Conservation (phyloP, 1,140 invertebrate species). For the Mesaphorura yosii region DNA sequence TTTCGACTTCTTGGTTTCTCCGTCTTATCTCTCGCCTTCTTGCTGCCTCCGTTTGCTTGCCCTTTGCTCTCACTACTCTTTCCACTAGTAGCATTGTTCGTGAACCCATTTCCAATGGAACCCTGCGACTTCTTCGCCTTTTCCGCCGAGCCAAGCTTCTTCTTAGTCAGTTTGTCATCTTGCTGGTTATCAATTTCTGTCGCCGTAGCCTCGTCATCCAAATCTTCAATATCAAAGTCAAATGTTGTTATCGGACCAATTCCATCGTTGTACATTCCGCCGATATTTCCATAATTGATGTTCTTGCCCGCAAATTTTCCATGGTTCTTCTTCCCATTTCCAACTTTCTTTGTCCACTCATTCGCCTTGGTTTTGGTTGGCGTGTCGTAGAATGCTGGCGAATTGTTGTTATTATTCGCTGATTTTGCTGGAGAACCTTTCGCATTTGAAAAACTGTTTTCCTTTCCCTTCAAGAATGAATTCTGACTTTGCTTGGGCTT, state of each 20-base stretch:
- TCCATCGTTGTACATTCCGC: too few species aligned
- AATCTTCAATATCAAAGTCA: constrained; percentile 23
- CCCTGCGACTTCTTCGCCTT: not conserved
- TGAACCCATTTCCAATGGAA: constrained; percentile 1
- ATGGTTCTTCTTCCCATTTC: not conserved
- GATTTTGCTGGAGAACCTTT: not conserved
- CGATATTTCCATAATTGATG: too few species aligned
- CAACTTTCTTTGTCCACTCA: not conserved
- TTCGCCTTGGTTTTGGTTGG: constrained; percentile 9
- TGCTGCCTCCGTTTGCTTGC: constrained; percentile 1
- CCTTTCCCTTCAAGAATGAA: constrained; percentile 10
- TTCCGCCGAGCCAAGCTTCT: not conserved
- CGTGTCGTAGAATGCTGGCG: not conserved
- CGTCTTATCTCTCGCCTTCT: constrained; percentile 12
- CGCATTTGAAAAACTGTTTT: not conserved
- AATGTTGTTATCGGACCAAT: constrained; percentile 10
- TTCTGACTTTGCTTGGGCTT: constrained; percentile 9
- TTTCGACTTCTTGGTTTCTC: constrained; percentile 23
- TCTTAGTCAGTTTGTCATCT: not conserved
- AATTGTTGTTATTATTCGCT: not conserved
- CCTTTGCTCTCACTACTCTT: not conserved
- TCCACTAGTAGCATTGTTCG: constrained; percentile 6
- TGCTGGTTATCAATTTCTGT: not conserved
- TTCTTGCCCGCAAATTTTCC: constrained; percentile 6
- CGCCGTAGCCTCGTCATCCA: constrained; percentile 6